A percentile compares a stretch with the other conserved stretches of the same genome.
Evolutionary conservation across 2,797 vertebrate species (phyloP).

Genomic region (Etheostoma perlongum): DNA sequence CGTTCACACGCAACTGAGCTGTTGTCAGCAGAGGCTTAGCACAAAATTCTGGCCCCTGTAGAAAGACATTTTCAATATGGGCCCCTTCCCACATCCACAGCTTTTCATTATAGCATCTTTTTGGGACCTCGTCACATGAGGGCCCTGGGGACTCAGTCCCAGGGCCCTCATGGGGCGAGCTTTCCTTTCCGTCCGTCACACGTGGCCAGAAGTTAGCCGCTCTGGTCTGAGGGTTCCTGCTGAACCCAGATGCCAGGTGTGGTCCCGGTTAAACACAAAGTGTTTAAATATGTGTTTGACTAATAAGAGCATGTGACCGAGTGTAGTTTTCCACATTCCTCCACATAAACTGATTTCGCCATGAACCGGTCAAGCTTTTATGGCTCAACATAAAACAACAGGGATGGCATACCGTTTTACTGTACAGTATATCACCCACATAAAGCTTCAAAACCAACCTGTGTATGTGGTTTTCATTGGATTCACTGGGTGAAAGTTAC

Average conservation of each 20-base stretch:
- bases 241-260: slow-evolving; percentile 63
- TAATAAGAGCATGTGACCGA: slow-evolving; percentile 67
- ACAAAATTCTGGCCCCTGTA: too few relatives aligned
- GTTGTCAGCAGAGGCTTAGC: slow-evolving; percentile 45
- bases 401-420: slow-evolving; percentile 46
- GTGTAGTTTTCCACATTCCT: slow-evolving; percentile 71
- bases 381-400: slow-evolving; percentile 59
- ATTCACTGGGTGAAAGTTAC: slow-evolving; percentile 59
- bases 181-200: slow-evolving; percentile 25
- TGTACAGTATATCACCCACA: slow-evolving; percentile 52
- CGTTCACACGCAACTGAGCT: slow-evolving; percentile 55
- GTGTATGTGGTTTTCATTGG: slow-evolving; percentile 49
- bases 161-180: background rate
- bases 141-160: too few relatives aligned
- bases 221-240: slow-evolving; percentile 53
- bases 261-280: slow-evolving; percentile 67
- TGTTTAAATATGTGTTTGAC: slow-evolving; percentile 48
- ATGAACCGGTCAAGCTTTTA: slow-evolving; percentile 61
- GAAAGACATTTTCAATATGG: too few relatives aligned
- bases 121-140: too few relatives aligned
- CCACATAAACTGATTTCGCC: slow-evolving; percentile 59
- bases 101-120: too few relatives aligned
- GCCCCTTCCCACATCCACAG: too few relatives aligned
- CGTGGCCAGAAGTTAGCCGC: slow-evolving; percentile 36
- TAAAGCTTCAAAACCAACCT: slow-evolving; percentile 61